Conservation (phyloP, 2,888 invertebrate species). For the Desoria tigrina region DNA sequence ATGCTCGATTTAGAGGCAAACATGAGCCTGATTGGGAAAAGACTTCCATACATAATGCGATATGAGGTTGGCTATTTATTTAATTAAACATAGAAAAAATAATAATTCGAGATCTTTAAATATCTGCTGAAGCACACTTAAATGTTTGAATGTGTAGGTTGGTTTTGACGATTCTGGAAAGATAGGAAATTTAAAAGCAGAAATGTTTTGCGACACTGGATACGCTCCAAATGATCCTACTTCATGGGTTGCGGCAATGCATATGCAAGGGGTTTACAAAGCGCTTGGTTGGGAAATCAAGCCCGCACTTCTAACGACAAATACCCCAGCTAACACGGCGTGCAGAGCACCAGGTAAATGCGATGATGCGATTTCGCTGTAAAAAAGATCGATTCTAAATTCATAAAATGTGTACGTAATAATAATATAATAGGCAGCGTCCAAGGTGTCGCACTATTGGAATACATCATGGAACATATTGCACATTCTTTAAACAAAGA, state of each 20-base stretch:
- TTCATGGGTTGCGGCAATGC: slow-evolving; percentile 32
- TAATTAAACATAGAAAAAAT: too few species aligned
- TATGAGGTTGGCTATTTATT: slow-evolving; percentile 64
- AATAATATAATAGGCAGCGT: slow-evolving; percentile 52
- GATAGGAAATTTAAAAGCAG: slow-evolving; percentile 55
- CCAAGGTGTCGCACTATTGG: slow-evolving; percentile 57
- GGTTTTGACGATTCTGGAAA: slow-evolving; percentile 56
- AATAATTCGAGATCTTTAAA: neutral
- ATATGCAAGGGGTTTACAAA: slow-evolving; percentile 54
- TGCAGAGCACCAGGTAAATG: slow-evolving; percentile 58
- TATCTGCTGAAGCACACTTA: neutral
- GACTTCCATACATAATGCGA: slow-evolving; percentile 64
- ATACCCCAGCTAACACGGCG: slow-evolving; percentile 57
- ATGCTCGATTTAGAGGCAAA: slow-evolving; percentile 71
- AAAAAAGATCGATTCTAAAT: neutral
- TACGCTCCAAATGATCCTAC: slow-evolving; percentile 52
- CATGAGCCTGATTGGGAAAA: slow-evolving; percentile 70
- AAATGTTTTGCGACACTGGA: slow-evolving; percentile 56
- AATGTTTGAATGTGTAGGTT: slow-evolving; percentile 28
- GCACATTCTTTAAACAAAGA: slow-evolving; percentile 56
- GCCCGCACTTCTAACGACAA: slow-evolving; percentile 55
- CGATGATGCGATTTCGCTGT: neutral
- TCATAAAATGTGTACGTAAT: neutral
- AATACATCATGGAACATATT: slow-evolving; percentile 59
- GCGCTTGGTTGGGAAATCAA: slow-evolving; percentile 57